Evolutionary conservation across 2,797 vertebrate genomes (phyloP).

Genomic region (Xenentodon cancila): DNA sequence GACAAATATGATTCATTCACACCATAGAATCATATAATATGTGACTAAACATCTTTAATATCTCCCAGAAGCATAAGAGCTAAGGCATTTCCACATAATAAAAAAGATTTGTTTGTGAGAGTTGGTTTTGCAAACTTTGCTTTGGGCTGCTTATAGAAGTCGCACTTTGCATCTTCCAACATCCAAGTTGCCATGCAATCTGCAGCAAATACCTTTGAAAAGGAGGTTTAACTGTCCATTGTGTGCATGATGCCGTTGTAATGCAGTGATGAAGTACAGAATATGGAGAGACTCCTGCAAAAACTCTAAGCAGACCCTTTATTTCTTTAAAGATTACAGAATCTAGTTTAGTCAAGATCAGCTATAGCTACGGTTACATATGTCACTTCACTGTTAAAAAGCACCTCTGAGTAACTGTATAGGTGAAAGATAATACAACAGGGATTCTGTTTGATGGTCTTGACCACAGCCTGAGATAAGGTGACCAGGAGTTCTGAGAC

Average conservation of each 20-base stretch:
- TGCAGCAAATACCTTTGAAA: slow-evolving; percentile 16
- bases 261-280: slow-evolving; percentile 12
- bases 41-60: slow-evolving; percentile 24
- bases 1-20: slow-evolving; percentile 33
- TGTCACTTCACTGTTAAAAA: slow-evolving; percentile 48
- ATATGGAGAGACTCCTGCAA: neutral
- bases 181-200: slow-evolving; percentile 17
- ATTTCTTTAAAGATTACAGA: slow-evolving; percentile 19
- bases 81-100: slow-evolving; percentile 14
- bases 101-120: slow-evolving; percentile 21
- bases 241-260: neutral
- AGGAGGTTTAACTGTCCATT: slow-evolving; percentile 9
- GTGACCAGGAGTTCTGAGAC: slow-evolving; percentile 44
- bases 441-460: slow-evolving; percentile 39
- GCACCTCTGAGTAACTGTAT: slow-evolving; percentile 26
- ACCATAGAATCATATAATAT: slow-evolving; percentile 26
- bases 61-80: slow-evolving; percentile 3
- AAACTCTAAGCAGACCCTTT: slow-evolving; percentile 4
- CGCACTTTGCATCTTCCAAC: slow-evolving; percentile 17
- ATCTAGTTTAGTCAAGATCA: slow-evolving; percentile 15
- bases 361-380: slow-evolving; percentile 48
- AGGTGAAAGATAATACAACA: slow-evolving; percentile 61
- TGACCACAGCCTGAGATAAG: slow-evolving; percentile 58
- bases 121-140: slow-evolving; percentile 10
- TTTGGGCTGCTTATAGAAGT: slow-evolving; percentile 14